These are phyloP conservation scores for Sparus aurata DNA, from an alignment of 2,797 vertebrate genomes.

Conservation along the genomic window DNA sequence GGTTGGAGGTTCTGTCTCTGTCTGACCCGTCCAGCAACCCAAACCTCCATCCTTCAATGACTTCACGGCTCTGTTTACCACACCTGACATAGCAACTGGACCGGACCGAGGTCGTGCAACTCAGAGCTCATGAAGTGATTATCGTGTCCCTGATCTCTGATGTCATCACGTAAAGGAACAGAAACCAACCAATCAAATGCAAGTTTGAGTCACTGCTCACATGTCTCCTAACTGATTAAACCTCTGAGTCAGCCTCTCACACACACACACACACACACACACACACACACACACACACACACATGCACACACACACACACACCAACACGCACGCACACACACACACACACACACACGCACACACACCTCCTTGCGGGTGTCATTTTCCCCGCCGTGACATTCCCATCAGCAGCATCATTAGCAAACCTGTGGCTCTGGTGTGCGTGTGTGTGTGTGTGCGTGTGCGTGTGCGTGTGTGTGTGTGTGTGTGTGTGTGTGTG, in stretches of 20 bases:
- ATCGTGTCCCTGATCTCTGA: too few species aligned
- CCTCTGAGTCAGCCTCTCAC: neutral
- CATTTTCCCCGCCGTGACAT: constrained; percentile 10
- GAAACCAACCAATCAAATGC: too few species aligned
- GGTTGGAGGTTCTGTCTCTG: too few species aligned
- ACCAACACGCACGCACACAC: neutral
- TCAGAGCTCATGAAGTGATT: too few species aligned
- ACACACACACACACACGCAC: neutral
- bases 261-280: neutral
- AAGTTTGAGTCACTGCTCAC: neutral
- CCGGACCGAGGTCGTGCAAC: too few species aligned
- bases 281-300: neutral
- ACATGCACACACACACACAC: neutral
- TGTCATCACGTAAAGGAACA: too few species aligned
- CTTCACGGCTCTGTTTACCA: too few species aligned
- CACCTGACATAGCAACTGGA: too few species aligned
- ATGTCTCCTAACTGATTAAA: neutral
- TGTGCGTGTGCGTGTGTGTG: constrained; percentile 11
- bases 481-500: constrained; percentile 7
- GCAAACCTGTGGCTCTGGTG: neutral
- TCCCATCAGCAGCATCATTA: constrained; percentile 32
- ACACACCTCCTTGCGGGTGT: neutral
- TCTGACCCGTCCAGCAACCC: too few species aligned
- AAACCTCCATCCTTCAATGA: too few species aligned
- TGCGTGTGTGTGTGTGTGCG: constrained; percentile 7